phyloP scores from a whole-genome alignment of 2,797 vertebrate species.

The Ciconia nigra region DNA sequence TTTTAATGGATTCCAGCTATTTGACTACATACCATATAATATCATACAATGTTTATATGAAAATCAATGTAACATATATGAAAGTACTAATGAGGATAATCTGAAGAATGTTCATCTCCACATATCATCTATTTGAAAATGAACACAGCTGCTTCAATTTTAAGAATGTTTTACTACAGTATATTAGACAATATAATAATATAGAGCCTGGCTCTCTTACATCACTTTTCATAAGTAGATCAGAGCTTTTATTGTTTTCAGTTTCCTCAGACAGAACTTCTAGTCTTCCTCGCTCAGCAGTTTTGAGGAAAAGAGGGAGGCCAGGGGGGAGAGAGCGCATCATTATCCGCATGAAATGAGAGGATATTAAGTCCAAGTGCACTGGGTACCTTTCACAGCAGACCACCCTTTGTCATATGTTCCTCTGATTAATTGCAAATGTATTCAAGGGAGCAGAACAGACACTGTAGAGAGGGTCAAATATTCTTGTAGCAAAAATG shows the following conservation, averaged over 20 bases:
- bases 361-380: background rate
- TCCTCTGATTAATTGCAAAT: conserved; percentile 30
- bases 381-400: background rate
- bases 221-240: background rate
- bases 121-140: background rate
- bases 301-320: conserved; percentile 4
- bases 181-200: background rate
- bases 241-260: conserved; percentile 6
- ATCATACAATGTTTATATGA: conserved; percentile 3
- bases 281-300: background rate
- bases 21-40: background rate
- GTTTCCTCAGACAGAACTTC: background rate
- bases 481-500: background rate
- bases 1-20: conserved; percentile 52
- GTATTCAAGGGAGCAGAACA: conserved; percentile 2
- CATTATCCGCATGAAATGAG: background rate
- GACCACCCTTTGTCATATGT: background rate
- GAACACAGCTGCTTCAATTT: background rate
- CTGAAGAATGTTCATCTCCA: background rate
- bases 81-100: background rate
- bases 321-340: background rate
- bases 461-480: background rate
- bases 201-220: background rate
- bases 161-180: background rate
- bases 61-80: background rate